phyloP scores from a whole-genome alignment of 2,113 vertebrate species.

The Oncorhynchus kisutch region DNA sequence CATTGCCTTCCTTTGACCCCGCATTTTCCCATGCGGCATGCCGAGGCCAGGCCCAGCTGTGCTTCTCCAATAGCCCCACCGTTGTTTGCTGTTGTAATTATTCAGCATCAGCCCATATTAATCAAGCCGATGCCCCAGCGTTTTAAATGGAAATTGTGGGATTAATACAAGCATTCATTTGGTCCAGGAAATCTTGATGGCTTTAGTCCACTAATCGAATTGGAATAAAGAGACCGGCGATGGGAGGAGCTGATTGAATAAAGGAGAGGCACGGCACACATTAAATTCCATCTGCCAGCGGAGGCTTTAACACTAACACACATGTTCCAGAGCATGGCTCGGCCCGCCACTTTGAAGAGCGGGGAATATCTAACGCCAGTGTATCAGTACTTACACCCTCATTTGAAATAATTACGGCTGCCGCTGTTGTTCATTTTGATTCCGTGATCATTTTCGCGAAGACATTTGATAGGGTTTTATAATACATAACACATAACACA shows the following conservation, averaged over 20 bases:
- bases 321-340: not conserved
- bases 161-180: conserved; percentile 99
- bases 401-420: not conserved
- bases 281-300: conserved; percentile 87
- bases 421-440: not conserved
- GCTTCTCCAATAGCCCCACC: conserved; percentile 86
- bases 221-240: conserved; percentile 85
- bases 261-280: conserved; percentile 83
- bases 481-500: too few relatives aligned
- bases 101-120: conserved; percentile 99
- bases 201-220: conserved; percentile 97
- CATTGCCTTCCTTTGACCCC: conserved; percentile 98
- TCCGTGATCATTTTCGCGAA: not conserved
- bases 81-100: conserved; percentile 95
- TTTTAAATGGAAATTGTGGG: conserved; percentile 99
- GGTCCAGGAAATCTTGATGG: conserved; percentile 98
- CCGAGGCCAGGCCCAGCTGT: conserved; percentile 94
- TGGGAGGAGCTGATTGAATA: conserved; percentile 96
- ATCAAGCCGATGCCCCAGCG: conserved; percentile 96
- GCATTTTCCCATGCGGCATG: conserved; percentile 90
- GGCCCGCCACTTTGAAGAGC: not conserved
- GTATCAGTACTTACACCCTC: not conserved
- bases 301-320: conserved; percentile 71
- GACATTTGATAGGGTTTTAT: not conserved
- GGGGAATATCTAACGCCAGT: not conserved